These are phyloP conservation scores for Ranitomeya imitator DNA, from an alignment of 2,113 vertebrate species.

Conservation along the genomic window DNA sequence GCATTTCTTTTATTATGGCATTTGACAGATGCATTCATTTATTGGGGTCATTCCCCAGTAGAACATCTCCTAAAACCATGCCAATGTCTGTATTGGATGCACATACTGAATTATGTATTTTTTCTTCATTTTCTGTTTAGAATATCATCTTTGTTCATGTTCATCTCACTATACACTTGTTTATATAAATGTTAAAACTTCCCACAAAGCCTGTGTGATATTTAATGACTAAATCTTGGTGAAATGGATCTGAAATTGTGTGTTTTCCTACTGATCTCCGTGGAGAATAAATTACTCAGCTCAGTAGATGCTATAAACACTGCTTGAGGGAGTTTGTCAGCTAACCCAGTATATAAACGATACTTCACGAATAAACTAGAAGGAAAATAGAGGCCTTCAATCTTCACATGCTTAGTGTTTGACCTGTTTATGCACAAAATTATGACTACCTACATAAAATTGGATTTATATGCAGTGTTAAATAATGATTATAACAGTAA, in stretches of 20 bases:
- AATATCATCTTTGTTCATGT: not conserved
- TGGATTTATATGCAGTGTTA: not conserved
- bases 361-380: not conserved
- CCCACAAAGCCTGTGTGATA: not conserved
- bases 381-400: not conserved
- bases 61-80: not conserved
- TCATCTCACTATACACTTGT: not conserved
- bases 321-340: not conserved
- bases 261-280: not conserved
- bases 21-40: too few relatives aligned
- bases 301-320: not conserved
- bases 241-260: not conserved
- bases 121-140: not conserved
- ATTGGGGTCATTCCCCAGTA: not conserved
- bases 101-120: not conserved
- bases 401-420: not conserved
- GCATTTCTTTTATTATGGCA: too few relatives aligned
- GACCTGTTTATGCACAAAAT: not conserved
- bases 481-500: not conserved
- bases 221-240: not conserved
- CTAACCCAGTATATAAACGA: not conserved
- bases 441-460: not conserved
- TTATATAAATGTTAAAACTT: not conserved
- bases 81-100: not conserved
- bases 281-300: constrained; percentile 14